These are phyloP conservation scores for Andricus grossulariae DNA, from an alignment of 1,140 invertebrate species.

Conservation along the genomic window DNA sequence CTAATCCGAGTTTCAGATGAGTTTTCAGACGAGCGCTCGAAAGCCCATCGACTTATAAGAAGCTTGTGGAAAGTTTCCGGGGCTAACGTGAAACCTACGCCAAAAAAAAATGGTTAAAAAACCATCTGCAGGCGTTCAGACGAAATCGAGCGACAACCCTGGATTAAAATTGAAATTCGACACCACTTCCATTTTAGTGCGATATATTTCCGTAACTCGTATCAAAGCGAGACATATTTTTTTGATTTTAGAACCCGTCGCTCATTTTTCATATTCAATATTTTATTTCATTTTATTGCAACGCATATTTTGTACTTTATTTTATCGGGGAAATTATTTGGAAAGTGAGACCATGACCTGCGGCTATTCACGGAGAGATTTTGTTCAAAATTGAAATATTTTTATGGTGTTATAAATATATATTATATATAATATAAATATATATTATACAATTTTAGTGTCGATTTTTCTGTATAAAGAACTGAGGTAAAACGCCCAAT, in stretches of 20 bases:
- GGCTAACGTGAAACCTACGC: conserved; percentile 60
- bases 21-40: conserved; percentile 62
- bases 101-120: conserved; percentile 49
- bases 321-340: too few relatives aligned
- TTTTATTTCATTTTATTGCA: neutral
- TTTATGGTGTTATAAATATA: too few relatives aligned
- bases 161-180: conserved; percentile 44
- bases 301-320: too few relatives aligned
- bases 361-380: too few relatives aligned
- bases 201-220: neutral
- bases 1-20: conserved; percentile 73
- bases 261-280: neutral
- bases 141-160: conserved; percentile 49
- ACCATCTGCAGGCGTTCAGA: conserved; percentile 33
- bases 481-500: too few relatives aligned
- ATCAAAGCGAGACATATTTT: too few relatives aligned
- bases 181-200: conserved; percentile 4
- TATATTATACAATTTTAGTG: too few relatives aligned
- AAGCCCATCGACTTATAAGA: conserved; percentile 69
- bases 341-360: neutral
- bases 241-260: neutral
- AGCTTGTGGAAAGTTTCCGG: conserved; percentile 66
- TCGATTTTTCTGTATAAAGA: too few relatives aligned
- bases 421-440: too few relatives aligned
- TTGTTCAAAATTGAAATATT: too few relatives aligned